Conservation (phyloP, 2,797 vertebrate genomes). For the Pseudomugil tenellus region DNA sequence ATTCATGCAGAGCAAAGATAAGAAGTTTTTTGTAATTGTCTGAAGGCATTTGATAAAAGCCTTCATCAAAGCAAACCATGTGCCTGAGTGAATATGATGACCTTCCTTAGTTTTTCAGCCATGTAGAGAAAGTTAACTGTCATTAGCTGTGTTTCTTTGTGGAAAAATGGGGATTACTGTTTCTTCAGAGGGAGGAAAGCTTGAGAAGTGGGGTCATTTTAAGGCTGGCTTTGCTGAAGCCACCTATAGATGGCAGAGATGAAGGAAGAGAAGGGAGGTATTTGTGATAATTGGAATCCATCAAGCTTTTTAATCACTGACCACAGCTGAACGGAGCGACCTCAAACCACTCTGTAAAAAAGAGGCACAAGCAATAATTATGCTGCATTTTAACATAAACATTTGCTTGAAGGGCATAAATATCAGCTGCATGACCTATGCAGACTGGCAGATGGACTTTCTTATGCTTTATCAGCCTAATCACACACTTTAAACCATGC, state of each 20-base stretch:
- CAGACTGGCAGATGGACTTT: conserved; percentile 39
- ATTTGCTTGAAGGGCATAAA: conserved; percentile 60
- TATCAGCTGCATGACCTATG: conserved; percentile 61
- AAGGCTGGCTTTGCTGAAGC: conserved; percentile 8
- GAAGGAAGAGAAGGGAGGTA: not conserved
- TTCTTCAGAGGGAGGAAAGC: not conserved
- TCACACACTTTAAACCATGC: conserved; percentile 41
- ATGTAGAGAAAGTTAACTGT: not conserved
- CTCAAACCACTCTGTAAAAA: conserved; percentile 40
- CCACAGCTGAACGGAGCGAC: conserved; percentile 54
- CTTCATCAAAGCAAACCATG: conserved; percentile 10
- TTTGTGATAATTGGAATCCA: conserved; percentile 35
- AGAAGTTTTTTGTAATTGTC: conserved; percentile 12
- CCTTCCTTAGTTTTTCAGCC: not conserved
- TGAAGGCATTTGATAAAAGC: conserved; percentile 39
- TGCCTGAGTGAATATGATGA: conserved; percentile 26
- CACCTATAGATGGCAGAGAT: no score
- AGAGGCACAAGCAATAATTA: conserved; percentile 36
- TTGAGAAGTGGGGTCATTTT: not conserved
- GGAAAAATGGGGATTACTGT: not conserved
- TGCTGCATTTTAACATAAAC: no score
- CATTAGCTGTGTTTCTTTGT: not conserved
- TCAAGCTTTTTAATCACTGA: conserved; percentile 46
- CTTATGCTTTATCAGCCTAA: conserved; percentile 57
- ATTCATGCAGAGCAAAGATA: conserved; percentile 24